Conservation (phyloP, 2,113 vertebrate species). For the Otus sunia region DNA sequence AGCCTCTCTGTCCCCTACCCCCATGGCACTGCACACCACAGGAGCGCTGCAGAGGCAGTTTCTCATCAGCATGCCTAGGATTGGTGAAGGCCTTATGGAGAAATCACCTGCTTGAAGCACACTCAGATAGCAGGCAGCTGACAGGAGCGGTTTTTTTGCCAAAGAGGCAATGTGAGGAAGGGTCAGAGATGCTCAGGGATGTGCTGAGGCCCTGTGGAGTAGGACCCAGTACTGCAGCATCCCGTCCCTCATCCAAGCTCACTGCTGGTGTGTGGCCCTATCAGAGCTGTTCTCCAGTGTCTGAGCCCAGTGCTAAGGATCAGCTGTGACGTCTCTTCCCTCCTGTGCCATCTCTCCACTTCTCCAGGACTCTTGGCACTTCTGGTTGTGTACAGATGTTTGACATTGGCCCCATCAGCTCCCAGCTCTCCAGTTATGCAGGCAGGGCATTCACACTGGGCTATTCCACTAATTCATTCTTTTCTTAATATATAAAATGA, state of each 20-base stretch:
- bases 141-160: not conserved
- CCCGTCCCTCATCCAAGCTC: not conserved
- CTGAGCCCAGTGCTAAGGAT: not conserved
- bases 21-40: not conserved
- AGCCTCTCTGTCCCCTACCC: not conserved
- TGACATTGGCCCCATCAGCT: not conserved
- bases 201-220: not conserved
- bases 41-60: not conserved
- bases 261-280: too few species aligned
- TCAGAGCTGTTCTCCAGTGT: not conserved
- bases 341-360: rapidly evolving
- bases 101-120: not conserved
- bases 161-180: not conserved
- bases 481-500: not conserved
- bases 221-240: not conserved
- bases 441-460: not conserved
- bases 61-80: not conserved
- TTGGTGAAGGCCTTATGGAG: not conserved
- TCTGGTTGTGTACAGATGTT: not conserved
- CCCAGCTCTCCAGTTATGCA: not conserved
- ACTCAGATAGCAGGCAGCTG: not conserved
- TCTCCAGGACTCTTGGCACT: not conserved
- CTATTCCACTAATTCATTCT: not conserved
- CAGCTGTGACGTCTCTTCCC: not conserved
- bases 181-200: rapidly evolving